These are phyloP conservation scores for Pelecanoides urinatrix DNA, from an alignment of 2,113 vertebrate genomes.

Conservation along the genomic window DNA sequence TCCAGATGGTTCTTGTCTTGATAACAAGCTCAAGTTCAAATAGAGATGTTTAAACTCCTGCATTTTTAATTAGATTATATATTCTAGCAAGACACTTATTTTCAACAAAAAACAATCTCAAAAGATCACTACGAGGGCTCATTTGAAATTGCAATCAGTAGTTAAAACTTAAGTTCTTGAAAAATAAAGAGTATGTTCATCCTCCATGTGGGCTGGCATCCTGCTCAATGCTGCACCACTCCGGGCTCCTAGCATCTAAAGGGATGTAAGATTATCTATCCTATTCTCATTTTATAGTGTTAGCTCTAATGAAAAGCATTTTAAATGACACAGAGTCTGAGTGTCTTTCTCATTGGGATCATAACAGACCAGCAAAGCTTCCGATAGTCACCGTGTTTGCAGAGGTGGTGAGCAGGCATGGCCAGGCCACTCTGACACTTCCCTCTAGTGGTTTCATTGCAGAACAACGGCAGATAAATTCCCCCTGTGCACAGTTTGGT, in stretches of 20 bases:
- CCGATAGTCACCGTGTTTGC: rapidly evolving
- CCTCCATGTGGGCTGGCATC: rapidly evolving
- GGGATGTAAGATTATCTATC: neutral
- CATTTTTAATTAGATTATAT: neutral
- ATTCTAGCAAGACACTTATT: neutral
- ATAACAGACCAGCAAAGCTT: too few species aligned
- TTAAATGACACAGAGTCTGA: neutral
- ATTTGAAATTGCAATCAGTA: neutral
- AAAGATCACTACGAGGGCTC: neutral
- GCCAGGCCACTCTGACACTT: neutral
- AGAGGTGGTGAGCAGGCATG: rapidly evolving
- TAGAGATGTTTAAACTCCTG: neutral
- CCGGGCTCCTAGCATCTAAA: neutral
- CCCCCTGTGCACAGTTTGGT: rapidly evolving
- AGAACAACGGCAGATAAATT: neutral
- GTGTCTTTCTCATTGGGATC: rapidly evolving
- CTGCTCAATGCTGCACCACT: rapidly evolving
- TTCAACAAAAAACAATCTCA: neutral
- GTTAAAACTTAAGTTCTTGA: neutral
- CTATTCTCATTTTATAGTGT: neutral
- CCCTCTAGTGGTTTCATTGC: neutral
- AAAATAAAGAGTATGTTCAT: rapidly evolving
- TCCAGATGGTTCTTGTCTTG: neutral
- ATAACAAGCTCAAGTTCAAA: neutral
- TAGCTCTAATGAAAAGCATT: neutral